Evolutionary conservation across 2,797 vertebrate genomes (phyloP).

Genomic region (Anas georgica): DNA sequence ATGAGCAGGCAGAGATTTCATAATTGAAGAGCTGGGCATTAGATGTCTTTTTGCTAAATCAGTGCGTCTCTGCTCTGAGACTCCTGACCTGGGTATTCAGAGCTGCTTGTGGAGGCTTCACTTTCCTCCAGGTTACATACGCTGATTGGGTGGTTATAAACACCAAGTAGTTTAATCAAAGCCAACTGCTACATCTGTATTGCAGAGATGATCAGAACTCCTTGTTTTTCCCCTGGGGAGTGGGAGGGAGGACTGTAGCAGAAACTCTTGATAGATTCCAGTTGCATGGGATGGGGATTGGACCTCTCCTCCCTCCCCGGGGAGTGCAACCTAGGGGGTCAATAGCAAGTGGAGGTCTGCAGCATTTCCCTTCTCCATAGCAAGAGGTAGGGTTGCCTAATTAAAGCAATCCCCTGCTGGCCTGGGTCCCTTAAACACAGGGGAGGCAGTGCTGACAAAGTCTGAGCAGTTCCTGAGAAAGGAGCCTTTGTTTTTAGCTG

Average conservation of each 20-base stretch:
- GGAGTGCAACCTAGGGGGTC: constrained; percentile 21
- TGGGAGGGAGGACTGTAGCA: constrained; percentile 71
- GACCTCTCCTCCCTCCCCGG: constrained; percentile 15
- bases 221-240: constrained; percentile 7
- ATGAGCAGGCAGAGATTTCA: constrained; percentile 38
- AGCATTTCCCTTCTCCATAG: constrained; percentile 23
- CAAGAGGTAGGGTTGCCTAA: neutral
- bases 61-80: neutral
- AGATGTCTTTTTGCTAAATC: neutral
- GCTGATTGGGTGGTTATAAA: constrained; percentile 24
- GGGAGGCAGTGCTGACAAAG: neutral
- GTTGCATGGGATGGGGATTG: constrained; percentile 73
- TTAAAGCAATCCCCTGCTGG: constrained; percentile 37
- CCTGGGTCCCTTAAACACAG: constrained; percentile 3
- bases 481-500: constrained; percentile 22
- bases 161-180: constrained; percentile 54
- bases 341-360: constrained; percentile 41
- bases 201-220: constrained; percentile 73
- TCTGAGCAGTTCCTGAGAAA: constrained; percentile 47
- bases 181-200: constrained; percentile 78
- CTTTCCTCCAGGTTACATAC: neutral
- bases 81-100: neutral
- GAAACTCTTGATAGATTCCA: constrained; percentile 83
- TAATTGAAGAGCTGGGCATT: constrained; percentile 30
- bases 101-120: neutral